Evolutionary conservation across 30 jellyfish, hydroid and myxozoan genomes (phyloP), one percentile per base, ranked within the genome.

Genomic region (Sanderia malayensis): DNA sequence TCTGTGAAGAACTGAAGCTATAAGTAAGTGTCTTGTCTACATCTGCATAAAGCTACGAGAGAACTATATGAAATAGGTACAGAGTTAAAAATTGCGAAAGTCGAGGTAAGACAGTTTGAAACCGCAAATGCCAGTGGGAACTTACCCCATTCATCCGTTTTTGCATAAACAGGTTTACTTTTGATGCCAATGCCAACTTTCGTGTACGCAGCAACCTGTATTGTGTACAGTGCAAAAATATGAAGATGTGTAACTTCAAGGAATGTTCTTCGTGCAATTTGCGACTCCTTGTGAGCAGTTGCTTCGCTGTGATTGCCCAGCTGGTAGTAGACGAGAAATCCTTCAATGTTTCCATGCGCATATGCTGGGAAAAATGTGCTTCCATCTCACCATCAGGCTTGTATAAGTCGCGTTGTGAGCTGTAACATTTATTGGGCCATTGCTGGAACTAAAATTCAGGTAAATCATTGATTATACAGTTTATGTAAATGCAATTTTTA

Each of bases 381-480:
- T 59, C 86, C 86, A 74, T 74, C 61, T 61, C 44, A 74, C 78
- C 77, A 74, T 19, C 41, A 74, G 59, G 24, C 65, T 24, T 27
- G 78, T 61, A 63, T 74, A 59, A 0, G 78, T 58, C 1, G 77
- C 19, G 70, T 73, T 73, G 27, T 45, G 25, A 26, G 59, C 86
- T 3, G 77, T 21, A 0, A 74, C 78, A 41, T 74, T 74, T 18
- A 74, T 21, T 20, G 86, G 86, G 86, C 66, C 86, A 74, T 74
- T 0, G 86, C 78, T 59, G 86, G 86, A 24, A 74, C 86, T 74
- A 47, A n/a, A n/a, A n/a, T n/a, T n/a, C n/a, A n/a, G n/a, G n/a
- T n/a, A n/a, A n/a, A n/a, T n/a, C n/a, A n/a, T n/a, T n/a, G n/a
- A n/a, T n/a, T n/a, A n/a, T n/a, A n/a, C n/a, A n/a, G n/a, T n/a